Evolutionary conservation across 2,113 vertebrate genomes (phyloP).

Genomic region (Catagonus wagneri): DNA sequence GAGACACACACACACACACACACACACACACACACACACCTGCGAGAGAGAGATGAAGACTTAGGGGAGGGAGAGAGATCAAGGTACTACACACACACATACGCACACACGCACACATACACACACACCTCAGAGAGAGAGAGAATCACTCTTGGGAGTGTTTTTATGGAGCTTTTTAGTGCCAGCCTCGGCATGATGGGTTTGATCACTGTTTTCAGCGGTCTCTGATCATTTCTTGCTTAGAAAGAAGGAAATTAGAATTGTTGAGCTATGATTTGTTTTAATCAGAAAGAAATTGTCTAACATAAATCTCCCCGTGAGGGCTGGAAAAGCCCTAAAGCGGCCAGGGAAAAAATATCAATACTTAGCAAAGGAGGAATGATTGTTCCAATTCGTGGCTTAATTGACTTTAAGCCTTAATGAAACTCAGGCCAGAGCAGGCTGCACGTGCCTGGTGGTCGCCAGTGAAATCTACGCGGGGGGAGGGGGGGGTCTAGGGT

Average conservation of each 20-base stretch:
- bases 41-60: neutral
- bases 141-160: neutral
- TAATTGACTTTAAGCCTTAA: slow-evolving; percentile 98
- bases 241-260: slow-evolving; percentile 90
- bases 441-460: slow-evolving; percentile 86
- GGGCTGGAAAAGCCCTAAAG: slow-evolving; percentile 91
- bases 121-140: too few species aligned
- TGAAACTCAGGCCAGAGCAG: slow-evolving; percentile 90
- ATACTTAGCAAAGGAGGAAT: slow-evolving; percentile 96
- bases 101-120: neutral
- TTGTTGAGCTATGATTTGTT: slow-evolving; percentile 92
- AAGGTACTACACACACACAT: neutral
- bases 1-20: neutral
- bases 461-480: slow-evolving; percentile 66
- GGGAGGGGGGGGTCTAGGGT: slow-evolving; percentile 79
- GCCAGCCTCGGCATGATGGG: slow-evolving; percentile 42
- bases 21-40: neutral
- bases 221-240: slow-evolving; percentile 87
- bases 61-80: neutral
- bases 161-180: neutral
- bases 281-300: slow-evolving; percentile 92
- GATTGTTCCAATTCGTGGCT: slow-evolving; percentile 94
- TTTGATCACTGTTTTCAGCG: slow-evolving; percentile 81
- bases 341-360: slow-evolving; percentile 92
- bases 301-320: slow-evolving; percentile 92